Conservation (phyloP, 2,113 vertebrate genomes). For the Zingel zingel region DNA sequence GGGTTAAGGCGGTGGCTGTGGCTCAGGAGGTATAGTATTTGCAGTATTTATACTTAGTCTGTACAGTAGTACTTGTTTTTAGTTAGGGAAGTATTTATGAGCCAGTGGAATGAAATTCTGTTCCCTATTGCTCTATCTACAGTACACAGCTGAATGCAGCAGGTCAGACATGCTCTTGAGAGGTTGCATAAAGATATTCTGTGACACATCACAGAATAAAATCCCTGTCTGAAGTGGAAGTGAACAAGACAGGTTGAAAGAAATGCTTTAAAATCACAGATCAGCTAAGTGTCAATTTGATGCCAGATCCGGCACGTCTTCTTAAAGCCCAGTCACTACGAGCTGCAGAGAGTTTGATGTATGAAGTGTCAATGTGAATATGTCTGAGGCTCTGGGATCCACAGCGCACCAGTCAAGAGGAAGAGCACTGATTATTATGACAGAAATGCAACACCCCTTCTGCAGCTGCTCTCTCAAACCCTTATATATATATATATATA, state of each 20-base stretch:
- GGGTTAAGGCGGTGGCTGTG: neutral
- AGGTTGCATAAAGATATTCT: neutral
- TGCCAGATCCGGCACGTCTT: neutral
- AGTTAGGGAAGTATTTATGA: too few relatives aligned
- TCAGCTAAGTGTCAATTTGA: constrained; percentile 19
- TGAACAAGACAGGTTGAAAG: neutral
- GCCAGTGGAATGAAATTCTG: too few relatives aligned
- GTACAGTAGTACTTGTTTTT: too few relatives aligned
- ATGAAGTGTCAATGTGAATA: constrained; percentile 14
- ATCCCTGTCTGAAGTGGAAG: constrained; percentile 17
- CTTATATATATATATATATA: neutral
- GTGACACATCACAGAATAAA: neutral
- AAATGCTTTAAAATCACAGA: constrained; percentile 4
- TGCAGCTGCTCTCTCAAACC: constrained; percentile 46
- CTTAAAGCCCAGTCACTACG: neutral
- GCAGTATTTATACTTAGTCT: too few relatives aligned
- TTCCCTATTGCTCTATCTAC: too few relatives aligned
- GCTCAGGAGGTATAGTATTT: too few relatives aligned
- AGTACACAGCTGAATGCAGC: neutral
- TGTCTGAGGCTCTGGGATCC: constrained; percentile 8
- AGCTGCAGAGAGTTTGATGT: constrained; percentile 2
- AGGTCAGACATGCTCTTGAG: neutral
- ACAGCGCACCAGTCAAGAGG: constrained; percentile 23
- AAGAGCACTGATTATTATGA: constrained; percentile 29
- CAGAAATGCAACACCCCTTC: constrained; percentile 24